Conservation (phyloP, 1,140 invertebrate species). For the Nasonia vitripennis region DNA sequence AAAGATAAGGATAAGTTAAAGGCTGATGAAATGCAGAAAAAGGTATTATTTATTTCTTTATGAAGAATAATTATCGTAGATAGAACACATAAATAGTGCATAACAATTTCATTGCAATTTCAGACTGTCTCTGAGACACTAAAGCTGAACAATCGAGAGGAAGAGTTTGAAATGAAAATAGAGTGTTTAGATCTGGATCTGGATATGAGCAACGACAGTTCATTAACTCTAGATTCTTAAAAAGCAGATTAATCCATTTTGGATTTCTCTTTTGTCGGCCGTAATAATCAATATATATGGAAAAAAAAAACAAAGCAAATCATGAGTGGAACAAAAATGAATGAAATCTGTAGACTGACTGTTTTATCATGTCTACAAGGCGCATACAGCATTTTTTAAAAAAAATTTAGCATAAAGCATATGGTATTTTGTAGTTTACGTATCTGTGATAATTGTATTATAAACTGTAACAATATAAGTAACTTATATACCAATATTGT, state of each 20-base stretch:
- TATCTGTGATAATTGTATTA: slow-evolving; percentile 75
- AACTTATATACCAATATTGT: slow-evolving; percentile 65
- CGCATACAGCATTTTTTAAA: slow-evolving; percentile 69
- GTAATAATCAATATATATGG: neutral
- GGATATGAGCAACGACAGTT: slow-evolving; percentile 37
- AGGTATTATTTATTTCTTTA: slow-evolving; percentile 55
- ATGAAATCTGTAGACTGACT: neutral
- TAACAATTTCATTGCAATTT: neutral
- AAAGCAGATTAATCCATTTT: slow-evolving; percentile 17
- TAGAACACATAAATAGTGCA: neutral
- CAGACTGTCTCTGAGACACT: slow-evolving; percentile 30
- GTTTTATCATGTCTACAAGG: slow-evolving; percentile 45
- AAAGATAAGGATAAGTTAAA: slow-evolving; percentile 69
- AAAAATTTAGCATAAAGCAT: slow-evolving; percentile 64
- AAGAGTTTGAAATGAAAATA: slow-evolving; percentile 41
- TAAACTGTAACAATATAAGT: slow-evolving; percentile 70
- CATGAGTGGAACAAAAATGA: slow-evolving; percentile 17
- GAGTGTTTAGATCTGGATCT: slow-evolving; percentile 30
- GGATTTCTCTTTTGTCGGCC: neutral
- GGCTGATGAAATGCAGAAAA: slow-evolving; percentile 65
- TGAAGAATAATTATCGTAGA: neutral
- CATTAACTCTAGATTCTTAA: slow-evolving; percentile 36
- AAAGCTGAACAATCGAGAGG: slow-evolving; percentile 34
- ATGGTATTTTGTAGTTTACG: slow-evolving; percentile 73
- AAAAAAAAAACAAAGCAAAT: neutral